phyloP scores from a whole-genome alignment of 2,888 invertebrate genomes.

The Drosophila multiciliata region DNA sequence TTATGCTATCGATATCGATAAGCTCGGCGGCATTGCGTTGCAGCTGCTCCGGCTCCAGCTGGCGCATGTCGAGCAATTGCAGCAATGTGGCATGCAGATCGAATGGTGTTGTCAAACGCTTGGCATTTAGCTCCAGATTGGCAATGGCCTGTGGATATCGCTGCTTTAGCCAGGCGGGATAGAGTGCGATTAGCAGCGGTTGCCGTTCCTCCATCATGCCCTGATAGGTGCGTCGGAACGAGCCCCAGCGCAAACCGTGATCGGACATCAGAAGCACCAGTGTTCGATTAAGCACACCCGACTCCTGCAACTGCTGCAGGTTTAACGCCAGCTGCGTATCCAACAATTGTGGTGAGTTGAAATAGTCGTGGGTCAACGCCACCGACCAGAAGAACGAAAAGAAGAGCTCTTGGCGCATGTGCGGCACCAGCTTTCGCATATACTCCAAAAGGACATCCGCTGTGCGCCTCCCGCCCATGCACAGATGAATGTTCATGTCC shows the following conservation, averaged over 20 bases:
- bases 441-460: constrained; percentile 91
- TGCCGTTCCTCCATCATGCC: constrained; percentile 94
- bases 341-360: constrained; percentile 91
- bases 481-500: constrained; percentile 74
- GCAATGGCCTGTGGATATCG: constrained; percentile 87
- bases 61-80: constrained; percentile 88
- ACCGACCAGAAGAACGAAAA: constrained; percentile 95
- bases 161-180: constrained; percentile 90
- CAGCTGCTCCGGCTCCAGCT: constrained; percentile 85
- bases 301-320: constrained; percentile 86
- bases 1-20: constrained; percentile 80
- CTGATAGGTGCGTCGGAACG: constrained; percentile 92
- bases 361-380: constrained; percentile 92
- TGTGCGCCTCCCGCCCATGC: constrained; percentile 86
- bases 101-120: constrained; percentile 91
- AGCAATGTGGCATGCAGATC: constrained; percentile 92
- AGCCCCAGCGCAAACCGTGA: constrained; percentile 95
- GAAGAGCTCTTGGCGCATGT: constrained; percentile 87
- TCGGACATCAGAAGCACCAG: constrained; percentile 91
- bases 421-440: constrained; percentile 87
- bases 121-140: constrained; percentile 89
- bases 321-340: constrained; percentile 86
- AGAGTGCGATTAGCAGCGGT: constrained; percentile 90
- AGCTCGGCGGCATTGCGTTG: constrained; percentile 62
- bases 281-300: constrained; percentile 86